Base-by-base conservation (phyloP, 2,888 invertebrate species). In the Polydrusus pterygomalis region DNA sequence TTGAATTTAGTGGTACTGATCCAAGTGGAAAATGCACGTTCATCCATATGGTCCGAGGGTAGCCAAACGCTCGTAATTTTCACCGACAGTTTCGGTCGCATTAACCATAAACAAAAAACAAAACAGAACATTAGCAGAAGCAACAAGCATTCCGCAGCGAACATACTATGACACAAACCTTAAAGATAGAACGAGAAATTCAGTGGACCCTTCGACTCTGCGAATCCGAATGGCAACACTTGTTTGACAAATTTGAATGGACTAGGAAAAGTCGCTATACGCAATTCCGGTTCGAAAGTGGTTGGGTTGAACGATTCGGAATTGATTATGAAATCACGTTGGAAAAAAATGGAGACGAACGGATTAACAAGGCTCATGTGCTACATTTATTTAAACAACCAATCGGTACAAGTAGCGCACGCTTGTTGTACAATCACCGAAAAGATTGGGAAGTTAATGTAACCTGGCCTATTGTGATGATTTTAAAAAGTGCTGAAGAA, bases 181-280 rank as follows among this genome's bases (percentile, higher is more conserved):
- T 47, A 13, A 47, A 47, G 15, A 47, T 17, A 15, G 47, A 47
- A 47, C 47, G 47, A 17, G 47, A 47, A 47, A 47, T 47, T 15
- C 47, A 47, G 15, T 47, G 47, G 47, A 17, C 15, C 15, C 47
- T 15, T 1, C 47, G 47, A 10, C 47, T 47, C n/a, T 15, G 47
- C 47, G 47, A 47, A 47, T 17, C 13, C 3, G 47, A 47, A 47
- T 47, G 47, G 47, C 15, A 15, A n/a, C 15, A 47, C 15, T 47
- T 47, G 15, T 47, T 47, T 47, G 2, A 1, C 3, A 47, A 2
- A 47, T 47, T 47, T 47, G 2, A 11, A 1, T 47, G 47, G 47
- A 47, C 47, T 6, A 15, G 2, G 15, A 47, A 47, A 15, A 47
- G 47, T n/a, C 10, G 15, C 8, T 47, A 47, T 47, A 15, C 47